Base-by-base conservation (phyloP, 2,797 vertebrate species). In the Acanthurus tractus region DNA sequence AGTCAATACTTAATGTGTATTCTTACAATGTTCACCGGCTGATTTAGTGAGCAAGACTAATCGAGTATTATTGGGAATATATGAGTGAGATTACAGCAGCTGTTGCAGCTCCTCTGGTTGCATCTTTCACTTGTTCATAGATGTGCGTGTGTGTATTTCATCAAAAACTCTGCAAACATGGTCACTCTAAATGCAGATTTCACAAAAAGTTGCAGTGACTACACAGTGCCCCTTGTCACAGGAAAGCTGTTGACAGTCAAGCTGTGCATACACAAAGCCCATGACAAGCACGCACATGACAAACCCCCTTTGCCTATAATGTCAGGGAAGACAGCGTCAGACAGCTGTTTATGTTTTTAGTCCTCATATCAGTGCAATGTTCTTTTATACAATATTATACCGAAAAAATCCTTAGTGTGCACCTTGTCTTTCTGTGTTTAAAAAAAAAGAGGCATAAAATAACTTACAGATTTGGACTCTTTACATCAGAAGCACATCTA, bases 181-280 rank as follows among this genome's bases (percentile, higher is more conserved):
- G 34, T 15, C 6, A 8, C 38, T 67, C 11, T 49, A 49, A 75
- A 59, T 34, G 36, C 63, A 71, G 58, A 54, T 55, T 81, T 57
- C 15, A 63, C 61, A 54, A 18, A 52, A 62, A 73, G 48, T 8
- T 53, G 36, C 59, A 72, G 22, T 67, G 70, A 76, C 84, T 79
- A 78, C 69, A 78, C 36, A 50, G 42, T 56, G 46, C 45, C 61
- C 82, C 65, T 87, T 77, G 83, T 87, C 72, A 69, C 67, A 63
- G 18, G 75, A 81, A 69, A 84, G 61, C 73, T 86, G 66, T 81
- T 76, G 62, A 78, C 64, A 83, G 79, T 79, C 74, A 81, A 68
- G 78, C 74, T 63, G 71, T 70, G 62, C 70, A 72, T 63, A 69
- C 38, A 25, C 45, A 25, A 38, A 7, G 2, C 25, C 40, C 23